phyloP scores from a whole-genome alignment of 2,888 invertebrate species.

The Endotricha flammealis region DNA sequence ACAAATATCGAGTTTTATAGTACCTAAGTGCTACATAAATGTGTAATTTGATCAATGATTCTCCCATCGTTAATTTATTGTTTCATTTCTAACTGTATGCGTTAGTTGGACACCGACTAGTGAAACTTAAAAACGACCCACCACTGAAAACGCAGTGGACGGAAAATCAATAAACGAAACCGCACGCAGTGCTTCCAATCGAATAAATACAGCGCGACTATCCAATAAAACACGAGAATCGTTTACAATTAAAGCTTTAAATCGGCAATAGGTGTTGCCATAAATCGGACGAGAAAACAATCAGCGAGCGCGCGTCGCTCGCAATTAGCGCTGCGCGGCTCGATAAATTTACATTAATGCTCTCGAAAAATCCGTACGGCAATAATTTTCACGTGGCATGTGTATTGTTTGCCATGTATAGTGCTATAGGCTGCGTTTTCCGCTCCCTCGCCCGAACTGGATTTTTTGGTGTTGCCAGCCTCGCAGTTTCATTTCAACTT shows the following conservation, averaged over 20 bases:
- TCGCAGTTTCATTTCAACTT: constrained; percentile 8
- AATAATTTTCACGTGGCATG: constrained; percentile 72
- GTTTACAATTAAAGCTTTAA: constrained; percentile 78
- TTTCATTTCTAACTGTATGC: no score
- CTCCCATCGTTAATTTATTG: no score
- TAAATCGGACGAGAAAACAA: constrained; percentile 76
- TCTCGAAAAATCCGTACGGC: constrained; percentile 74
- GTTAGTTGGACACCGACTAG: constrained; percentile 35
- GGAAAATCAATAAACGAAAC: constrained; percentile 71
- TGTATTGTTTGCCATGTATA: constrained; percentile 24
- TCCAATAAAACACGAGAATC: constrained; percentile 78
- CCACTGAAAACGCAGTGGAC: constrained; percentile 40
- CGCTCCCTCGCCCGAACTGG: not conserved
- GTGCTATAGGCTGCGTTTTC: not conserved
- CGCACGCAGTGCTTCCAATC: constrained; percentile 57
- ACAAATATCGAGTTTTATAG: no score
- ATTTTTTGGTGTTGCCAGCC: constrained; percentile 8
- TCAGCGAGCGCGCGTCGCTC: constrained; percentile 72
- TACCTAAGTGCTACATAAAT: no score
- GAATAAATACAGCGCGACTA: constrained; percentile 73
- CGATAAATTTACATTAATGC: constrained; percentile 79
- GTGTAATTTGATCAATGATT: no score
- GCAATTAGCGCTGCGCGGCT: constrained; percentile 75
- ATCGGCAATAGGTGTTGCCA: constrained; percentile 79
- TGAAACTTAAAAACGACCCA: constrained; percentile 42